Percentiles rank a stretch among this genome's conserved stretches.
phyloP scores from a whole-genome alignment of 1,140 invertebrate species.

The Bombus vancouverensis region DNA sequence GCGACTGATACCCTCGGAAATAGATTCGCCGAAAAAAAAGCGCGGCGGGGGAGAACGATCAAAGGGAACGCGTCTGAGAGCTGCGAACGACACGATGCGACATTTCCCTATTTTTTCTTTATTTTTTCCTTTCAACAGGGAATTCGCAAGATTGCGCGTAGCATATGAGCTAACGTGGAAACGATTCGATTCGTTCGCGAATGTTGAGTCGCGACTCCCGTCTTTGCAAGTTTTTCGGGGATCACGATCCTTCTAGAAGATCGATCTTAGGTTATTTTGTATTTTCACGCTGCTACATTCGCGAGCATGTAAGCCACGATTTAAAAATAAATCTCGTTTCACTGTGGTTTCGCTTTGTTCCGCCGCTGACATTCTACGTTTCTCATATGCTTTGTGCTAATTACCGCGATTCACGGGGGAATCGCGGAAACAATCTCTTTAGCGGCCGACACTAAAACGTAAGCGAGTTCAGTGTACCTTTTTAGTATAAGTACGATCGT shows the following conservation, averaged over 20 bases:
- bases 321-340: background rate
- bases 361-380: background rate
- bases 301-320: background rate
- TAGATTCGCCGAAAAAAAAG: slow-evolving; percentile 18
- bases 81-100: slow-evolving; percentile 1
- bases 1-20: slow-evolving; percentile 37
- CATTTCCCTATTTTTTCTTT: no score
- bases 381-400: background rate
- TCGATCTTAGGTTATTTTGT: background rate
- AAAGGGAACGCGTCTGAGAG: slow-evolving; percentile 21
- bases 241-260: background rate
- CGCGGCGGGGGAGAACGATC: background rate
- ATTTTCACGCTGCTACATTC: no score
- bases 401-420: background rate
- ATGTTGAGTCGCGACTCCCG: no score
- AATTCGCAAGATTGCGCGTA: background rate
- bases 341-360: background rate
- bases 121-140: background rate
- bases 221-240: background rate
- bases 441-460: background rate
- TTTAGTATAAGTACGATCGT: background rate
- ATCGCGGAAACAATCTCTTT: background rate
- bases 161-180: background rate
- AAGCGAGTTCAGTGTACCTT: background rate
- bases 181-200: background rate